Conservation (phyloP, 1,140 invertebrate species). For the Caenorhabditis inopinata region DNA sequence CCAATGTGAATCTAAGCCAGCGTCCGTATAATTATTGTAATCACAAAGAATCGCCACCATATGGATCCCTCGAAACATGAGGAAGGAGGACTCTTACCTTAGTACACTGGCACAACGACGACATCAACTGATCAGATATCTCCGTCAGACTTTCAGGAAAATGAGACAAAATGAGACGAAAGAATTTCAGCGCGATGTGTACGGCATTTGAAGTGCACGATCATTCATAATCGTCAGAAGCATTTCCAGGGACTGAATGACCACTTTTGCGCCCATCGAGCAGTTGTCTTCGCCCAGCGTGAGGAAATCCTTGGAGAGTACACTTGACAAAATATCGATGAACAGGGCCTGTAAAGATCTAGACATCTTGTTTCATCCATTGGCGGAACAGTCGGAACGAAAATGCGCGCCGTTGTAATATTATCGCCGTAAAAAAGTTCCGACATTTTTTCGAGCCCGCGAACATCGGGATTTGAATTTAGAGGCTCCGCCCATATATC, state of each 20-base stretch:
- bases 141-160: constrained; percentile 37
- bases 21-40: too few species aligned
- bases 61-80: too few species aligned
- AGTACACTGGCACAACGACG: constrained; percentile 40
- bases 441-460: too few species aligned
- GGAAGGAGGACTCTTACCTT: constrained; percentile 29
- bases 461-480: too few species aligned
- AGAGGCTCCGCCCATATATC: too few species aligned
- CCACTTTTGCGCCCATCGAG: constrained; percentile 16
- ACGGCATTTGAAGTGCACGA: constrained; percentile 39
- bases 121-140: constrained; percentile 27
- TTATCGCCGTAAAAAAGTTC: too few species aligned
- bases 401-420: too few species aligned
- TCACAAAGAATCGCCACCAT: too few species aligned
- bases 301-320: constrained; percentile 4
- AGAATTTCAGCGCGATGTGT: constrained; percentile 46
- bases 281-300: background rate
- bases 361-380: too few species aligned
- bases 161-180: constrained; percentile 46
- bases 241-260: constrained; percentile 42
- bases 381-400: too few species aligned
- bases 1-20: too few species aligned
- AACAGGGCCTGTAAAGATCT: background rate
- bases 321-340: constrained; percentile 17
- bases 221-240: constrained; percentile 48